Base-by-base conservation (phyloP, 2,888 invertebrate genomes). In the Hydrotaea cyrtoneurina region DNA sequence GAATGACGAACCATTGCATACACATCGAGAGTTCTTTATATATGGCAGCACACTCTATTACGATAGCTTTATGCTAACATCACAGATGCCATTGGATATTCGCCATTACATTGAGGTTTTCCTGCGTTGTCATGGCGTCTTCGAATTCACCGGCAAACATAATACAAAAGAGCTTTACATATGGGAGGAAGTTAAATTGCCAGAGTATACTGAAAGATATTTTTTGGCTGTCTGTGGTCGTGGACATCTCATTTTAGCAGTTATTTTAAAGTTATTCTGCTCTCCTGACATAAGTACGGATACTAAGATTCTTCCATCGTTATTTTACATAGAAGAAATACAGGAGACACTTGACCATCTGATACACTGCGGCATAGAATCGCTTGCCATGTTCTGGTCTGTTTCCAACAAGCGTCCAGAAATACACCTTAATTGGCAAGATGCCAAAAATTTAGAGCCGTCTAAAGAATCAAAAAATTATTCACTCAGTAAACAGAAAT, bases 311-410 rank as follows among this genome's bases (percentile, higher is more conserved):
- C 88, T 89, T 0, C 91, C 91, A 0, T 90, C 91, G 0, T 62
- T 90, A 2, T 96, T 97, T 92, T 97, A 97, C 88, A 96, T 98
- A 0, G 97, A 98, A 92, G 98, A 98, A 92, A 97, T 96, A 73
- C 96, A 97, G 91, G 96, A 97, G 85, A 97, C 97, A 1, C 91
- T 98, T 2, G 95, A 96, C 72, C 94, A 96, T 86, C 93, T 97
- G 0, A 95, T 95, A 88, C 96, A 96, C 86, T 94, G 96, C 15
- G 96, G 96, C 3, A 93, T 97, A 21, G 94, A 96, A 83, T 95
- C 95, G 86, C 93, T 96, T 73, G 94, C 96, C 11, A 94, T 94
- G 55, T 91, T 91, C 75, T 95, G 96, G 95, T 93, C 96, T 83
- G 90, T 93, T 0, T 94, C 95, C 0, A 96, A 96, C 90, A 94